phyloP scores from a whole-genome alignment of 2,113 vertebrate genomes.

The Fulica atra region DNA sequence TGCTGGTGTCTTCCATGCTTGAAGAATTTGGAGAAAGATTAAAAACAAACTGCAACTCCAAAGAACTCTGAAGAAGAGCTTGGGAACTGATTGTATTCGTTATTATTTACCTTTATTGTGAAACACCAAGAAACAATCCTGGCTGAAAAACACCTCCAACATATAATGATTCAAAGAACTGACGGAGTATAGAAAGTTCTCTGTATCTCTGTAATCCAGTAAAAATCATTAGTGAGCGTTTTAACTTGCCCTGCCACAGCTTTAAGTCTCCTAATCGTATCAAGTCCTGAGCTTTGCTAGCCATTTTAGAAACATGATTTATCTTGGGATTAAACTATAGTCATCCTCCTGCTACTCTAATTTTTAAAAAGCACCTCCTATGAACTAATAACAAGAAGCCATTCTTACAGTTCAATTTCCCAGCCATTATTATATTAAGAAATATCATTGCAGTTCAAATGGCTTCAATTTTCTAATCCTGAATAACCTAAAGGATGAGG shows the following conservation, averaged over 20 bases:
- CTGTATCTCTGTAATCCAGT: neutral
- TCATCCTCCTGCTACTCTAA: neutral
- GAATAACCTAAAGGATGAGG: neutral
- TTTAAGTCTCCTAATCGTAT: constrained; percentile 12
- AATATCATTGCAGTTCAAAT: constrained; percentile 41
- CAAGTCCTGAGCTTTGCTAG: neutral
- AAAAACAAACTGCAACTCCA: neutral
- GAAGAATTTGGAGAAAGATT: neutral
- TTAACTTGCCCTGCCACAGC: neutral
- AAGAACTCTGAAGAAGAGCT: neutral
- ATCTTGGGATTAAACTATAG: constrained; percentile 36
- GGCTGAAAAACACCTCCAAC: neutral
- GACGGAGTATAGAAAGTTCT: neutral
- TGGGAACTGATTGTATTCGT: neutral
- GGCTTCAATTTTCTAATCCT: constrained; percentile 50
- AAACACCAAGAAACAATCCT: neutral
- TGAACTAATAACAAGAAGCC: constrained; percentile 3
- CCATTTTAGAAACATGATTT: neutral
- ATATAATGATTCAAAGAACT: neutral
- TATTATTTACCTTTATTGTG: neutral
- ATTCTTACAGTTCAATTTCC: constrained; percentile 29
- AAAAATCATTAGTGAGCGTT: neutral
- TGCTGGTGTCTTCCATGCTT: neutral
- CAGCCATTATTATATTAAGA: constrained; percentile 45
- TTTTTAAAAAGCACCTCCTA: constrained; percentile 33